These are phyloP conservation scores for Lophochroa leadbeateri DNA, from an alignment of 2,113 vertebrate genomes.

Conservation along the genomic window DNA sequence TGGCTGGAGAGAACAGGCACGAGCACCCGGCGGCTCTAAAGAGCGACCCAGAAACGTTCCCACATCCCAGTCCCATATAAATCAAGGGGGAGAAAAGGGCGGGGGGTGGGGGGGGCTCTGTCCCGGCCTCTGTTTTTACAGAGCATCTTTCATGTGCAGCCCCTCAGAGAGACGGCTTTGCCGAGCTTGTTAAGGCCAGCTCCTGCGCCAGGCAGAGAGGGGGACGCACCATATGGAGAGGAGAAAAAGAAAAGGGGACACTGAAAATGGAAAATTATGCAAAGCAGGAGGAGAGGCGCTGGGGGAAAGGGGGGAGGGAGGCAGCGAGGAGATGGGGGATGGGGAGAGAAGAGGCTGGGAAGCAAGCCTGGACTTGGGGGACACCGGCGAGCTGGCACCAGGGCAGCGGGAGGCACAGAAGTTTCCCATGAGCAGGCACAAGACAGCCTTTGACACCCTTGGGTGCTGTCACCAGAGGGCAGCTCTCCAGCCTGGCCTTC, in stretches of 20 bases:
- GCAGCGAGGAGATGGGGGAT: constrained; percentile 30
- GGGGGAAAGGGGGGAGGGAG: constrained; percentile 41
- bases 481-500: background rate
- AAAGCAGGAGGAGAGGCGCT: constrained; percentile 59
- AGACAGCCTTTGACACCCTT: background rate
- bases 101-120: too few relatives aligned
- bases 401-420: background rate
- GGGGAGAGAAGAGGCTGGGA: constrained; percentile 53
- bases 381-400: background rate
- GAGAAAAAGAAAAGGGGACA: constrained; percentile 68
- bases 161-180: too few relatives aligned
- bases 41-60: constrained; percentile 45
- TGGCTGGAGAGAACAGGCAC: constrained; percentile 18
- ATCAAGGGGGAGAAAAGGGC: constrained; percentile 11
- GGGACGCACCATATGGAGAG: constrained; percentile 39
- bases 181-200: too few relatives aligned
- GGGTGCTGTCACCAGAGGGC: background rate
- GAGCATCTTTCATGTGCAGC: too few relatives aligned
- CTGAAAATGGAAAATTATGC: constrained; percentile 73
- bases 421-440: background rate
- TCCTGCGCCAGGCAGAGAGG: background rate
- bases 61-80: constrained; percentile 68
- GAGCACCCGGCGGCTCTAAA: constrained; percentile 32
- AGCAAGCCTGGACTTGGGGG: constrained; percentile 29
- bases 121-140: too few relatives aligned